Evolutionary conservation across 2,888 invertebrate genomes (phyloP), one percentile per base, ranked within the genome.

Genomic region (Drosophila pseudotakahashii): DNA sequence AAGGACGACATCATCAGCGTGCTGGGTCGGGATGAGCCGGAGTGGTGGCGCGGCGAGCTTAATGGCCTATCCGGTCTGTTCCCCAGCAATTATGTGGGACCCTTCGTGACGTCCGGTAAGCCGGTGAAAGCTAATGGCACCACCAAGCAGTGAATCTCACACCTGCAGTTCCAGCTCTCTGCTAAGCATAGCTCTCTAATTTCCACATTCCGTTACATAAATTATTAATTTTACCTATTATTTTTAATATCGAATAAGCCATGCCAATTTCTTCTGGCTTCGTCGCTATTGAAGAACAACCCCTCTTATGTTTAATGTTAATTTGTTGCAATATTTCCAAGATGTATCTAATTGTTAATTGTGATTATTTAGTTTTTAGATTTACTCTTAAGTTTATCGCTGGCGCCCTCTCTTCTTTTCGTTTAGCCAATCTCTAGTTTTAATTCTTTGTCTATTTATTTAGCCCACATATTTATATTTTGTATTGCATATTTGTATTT

Each of bases 31-130:
- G 98, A 98, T 83, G 98, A 98, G 89, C 96, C 97, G n/a, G 96
- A 98, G 55, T 99, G 99, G 99, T 99, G 98, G 98, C 96, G 96
- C 91, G 99, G 99, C 58, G 98, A 98, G 93, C 93, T 97, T 42
- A 96, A 97, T 78, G 98, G 98, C 2, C 94, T 95, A 80, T 95
- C 96, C 0, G 99, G 99, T 7, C 94, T 99, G 55, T 99, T 99
- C 92, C 99, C 99, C 14, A 97, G 98, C 92, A 99, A 98, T 93
- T 99, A 99, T 92, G 98, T 99, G 66, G 94, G 95, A 77, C 94
- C 95, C 62, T 93, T 95, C 83, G 92, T 92, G 59, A 91, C 92
- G 78, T 92, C 92, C 81, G 92, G 92, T 92, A 92, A 92, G 91
- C 89, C 88, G 79, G 75, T 76, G 47, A 77, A 77, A 75, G 57